These are phyloP conservation scores for Sinocyclocheilus maitianheensis DNA, from an alignment of 2,113 vertebrate species.

Conservation along the genomic window DNA sequence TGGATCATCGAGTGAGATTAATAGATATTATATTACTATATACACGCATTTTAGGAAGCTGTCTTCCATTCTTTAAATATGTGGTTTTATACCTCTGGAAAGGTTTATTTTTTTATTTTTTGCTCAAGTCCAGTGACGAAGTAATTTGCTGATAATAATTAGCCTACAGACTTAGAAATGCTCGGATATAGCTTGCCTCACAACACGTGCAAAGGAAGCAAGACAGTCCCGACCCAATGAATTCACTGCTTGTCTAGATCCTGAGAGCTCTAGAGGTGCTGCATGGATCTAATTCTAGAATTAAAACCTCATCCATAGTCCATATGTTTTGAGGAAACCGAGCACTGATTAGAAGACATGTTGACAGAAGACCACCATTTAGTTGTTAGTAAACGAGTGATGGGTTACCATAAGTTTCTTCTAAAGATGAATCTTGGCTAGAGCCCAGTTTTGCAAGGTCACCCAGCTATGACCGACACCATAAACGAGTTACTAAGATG, in stretches of 20 bases:
- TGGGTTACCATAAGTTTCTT: neutral
- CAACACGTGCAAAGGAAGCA: conserved; percentile 21
- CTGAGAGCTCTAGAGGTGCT: neutral
- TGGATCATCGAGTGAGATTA: neutral
- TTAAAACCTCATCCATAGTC: neutral
- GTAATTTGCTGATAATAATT: conserved; percentile 3
- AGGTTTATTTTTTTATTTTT: neutral
- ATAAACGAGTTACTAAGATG: neutral
- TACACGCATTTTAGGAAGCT: neutral
- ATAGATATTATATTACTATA: neutral
- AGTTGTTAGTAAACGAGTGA: neutral
- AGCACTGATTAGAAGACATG: neutral
- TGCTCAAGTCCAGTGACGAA: neutral
- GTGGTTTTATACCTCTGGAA: neutral
- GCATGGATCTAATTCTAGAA: neutral
- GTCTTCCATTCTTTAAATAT: neutral
- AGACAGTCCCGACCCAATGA: conserved; percentile 23
- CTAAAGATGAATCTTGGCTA: neutral
- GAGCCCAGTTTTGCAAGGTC: neutral
- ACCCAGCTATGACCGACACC: neutral
- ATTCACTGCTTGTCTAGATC: neutral
- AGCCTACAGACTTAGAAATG: conserved; percentile 51
- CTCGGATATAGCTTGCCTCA: conserved; percentile 15
- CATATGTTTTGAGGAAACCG: too few relatives aligned
- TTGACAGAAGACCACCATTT: neutral